Percentiles rank a stretch among this genome's conserved stretches.
Evolutionary conservation across 2,113 vertebrate genomes (phyloP).

Genomic region (Lagopus leucura): DNA sequence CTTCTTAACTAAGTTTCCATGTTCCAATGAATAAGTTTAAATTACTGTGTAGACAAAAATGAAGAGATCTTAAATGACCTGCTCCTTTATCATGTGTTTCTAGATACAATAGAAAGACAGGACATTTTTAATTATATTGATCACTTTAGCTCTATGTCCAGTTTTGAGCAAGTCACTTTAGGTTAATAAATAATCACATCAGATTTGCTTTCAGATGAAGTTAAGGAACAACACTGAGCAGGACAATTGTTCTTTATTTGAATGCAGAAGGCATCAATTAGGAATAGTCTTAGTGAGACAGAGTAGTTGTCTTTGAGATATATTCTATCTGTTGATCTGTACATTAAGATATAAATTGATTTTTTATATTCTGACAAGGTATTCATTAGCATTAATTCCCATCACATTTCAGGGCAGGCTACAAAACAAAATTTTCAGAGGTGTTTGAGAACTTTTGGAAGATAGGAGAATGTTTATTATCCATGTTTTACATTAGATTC

Average conservation of each 20-base stretch:
- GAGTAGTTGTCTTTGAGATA: neutral
- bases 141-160: neutral
- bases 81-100: neutral
- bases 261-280: neutral
- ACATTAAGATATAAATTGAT: neutral
- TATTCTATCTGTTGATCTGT: neutral
- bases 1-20: neutral
- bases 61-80: neutral
- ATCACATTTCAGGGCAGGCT: neutral
- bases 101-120: neutral
- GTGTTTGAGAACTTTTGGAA: neutral
- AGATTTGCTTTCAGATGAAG: neutral
- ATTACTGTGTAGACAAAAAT: neutral
- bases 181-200: neutral
- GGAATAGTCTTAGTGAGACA: neutral
- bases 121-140: neutral
- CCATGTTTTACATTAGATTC: neutral
- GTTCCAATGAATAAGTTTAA: neutral
- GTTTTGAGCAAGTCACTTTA: neutral
- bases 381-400: neutral
- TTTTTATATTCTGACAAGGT: neutral
- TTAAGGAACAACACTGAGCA: neutral
- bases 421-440: neutral
- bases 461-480: neutral
- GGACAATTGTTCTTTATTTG: neutral